Base-by-base conservation (phyloP, 1,140 invertebrate genomes). In the Mizuhopecten yessoensis region DNA sequence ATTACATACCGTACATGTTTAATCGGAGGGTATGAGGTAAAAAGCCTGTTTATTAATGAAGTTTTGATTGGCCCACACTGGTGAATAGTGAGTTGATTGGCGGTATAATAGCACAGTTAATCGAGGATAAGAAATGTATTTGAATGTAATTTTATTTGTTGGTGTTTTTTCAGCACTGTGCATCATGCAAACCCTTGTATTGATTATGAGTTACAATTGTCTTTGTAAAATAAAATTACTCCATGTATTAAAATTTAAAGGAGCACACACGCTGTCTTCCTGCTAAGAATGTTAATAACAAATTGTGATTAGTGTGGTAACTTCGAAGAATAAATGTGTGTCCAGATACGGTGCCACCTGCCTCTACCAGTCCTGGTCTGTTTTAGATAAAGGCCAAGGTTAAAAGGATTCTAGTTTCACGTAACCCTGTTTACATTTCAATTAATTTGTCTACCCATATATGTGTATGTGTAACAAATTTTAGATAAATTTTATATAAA, bases 21-120 rank as follows among this genome's bases (percentile, higher is more conserved):
- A n/a, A n/a, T n/a, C n/a, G n/a, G n/a, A n/a, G n/a, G n/a, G n/a
- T n/a, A n/a, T n/a, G n/a, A n/a, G n/a, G n/a, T n/a, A n/a, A n/a
- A n/a, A n/a, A n/a, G n/a, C n/a, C n/a, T n/a, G n/a, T n/a, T n/a
- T 75, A 29, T 75, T 75, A 75, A 75, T 75, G 57, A 75, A 75
- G 23, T n/a, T 75, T 75, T 75, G 57, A 75, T 75, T 75, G 57
- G 3, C 1, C 45, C 45, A 49, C 45, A 49, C 45, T 23, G 15
- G 20, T 20, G 11, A 29, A 75, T 29, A 5, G 57, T n/a, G 57
- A 75, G 57, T 11, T 29, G n/a, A 75, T n/a, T 75, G 57, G 57
- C n/a, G 57, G n/a, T 29, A n/a, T 75, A 29, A 75, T 29, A n/a
- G n/a, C 5, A n/a, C 29, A n/a, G 23, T n/a, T 5, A 75, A 75